Conservation (phyloP, 1,140 invertebrate species). For the Ruditapes philippinarum region DNA sequence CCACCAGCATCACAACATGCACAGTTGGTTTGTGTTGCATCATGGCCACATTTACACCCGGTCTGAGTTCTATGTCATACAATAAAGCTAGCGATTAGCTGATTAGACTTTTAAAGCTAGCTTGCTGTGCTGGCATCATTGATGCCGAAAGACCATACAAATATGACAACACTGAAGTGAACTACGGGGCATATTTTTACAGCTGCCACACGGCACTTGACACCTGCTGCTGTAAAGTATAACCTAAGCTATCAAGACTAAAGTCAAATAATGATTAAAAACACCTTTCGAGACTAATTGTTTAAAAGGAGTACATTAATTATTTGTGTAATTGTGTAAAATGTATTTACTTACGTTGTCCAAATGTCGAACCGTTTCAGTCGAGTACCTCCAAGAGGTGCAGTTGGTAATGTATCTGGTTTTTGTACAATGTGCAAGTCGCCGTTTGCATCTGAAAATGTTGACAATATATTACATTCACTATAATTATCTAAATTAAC, state of each 20-base stretch:
- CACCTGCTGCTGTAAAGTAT: background rate
- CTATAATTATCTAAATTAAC: too few relatives aligned
- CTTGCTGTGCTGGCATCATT: background rate
- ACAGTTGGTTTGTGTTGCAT: background rate
- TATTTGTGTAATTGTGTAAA: too few relatives aligned
- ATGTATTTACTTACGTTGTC: constrained; percentile 10
- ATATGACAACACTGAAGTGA: too few relatives aligned
- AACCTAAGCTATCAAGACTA: background rate
- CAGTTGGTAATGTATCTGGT: background rate
- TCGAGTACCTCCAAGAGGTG: background rate
- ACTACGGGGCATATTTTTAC: too few relatives aligned
- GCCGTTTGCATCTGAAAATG: too few relatives aligned
- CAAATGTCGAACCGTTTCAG: background rate
- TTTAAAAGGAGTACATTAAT: too few relatives aligned
- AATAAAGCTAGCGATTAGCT: background rate
- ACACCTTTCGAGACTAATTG: too few relatives aligned
- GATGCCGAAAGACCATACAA: too few relatives aligned
- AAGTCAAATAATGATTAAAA: too few relatives aligned
- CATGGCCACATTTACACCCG: background rate
- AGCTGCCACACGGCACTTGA: too few relatives aligned
- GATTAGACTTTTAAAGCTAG: background rate
- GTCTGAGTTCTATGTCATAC: background rate
- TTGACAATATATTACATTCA: too few relatives aligned
- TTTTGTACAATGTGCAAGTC: background rate
- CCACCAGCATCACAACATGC: constrained; percentile 10